These are phyloP conservation scores for Idaea straminata DNA, from an alignment of 2,888 invertebrate species.

Conservation along the genomic window DNA sequence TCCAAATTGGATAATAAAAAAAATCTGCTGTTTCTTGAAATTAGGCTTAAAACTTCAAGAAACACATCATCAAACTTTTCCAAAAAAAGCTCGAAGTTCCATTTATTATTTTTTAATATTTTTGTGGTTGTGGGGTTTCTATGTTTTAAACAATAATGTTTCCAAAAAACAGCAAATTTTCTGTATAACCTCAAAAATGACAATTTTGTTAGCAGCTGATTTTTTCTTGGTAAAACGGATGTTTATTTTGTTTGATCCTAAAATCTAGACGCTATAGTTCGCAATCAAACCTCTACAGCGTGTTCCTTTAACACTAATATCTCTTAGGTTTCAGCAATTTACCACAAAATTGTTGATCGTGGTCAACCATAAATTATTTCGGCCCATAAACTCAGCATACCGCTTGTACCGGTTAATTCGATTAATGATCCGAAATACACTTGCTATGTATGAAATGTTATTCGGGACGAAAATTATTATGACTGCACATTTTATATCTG, in stretches of 20 bases:
- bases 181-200: too few relatives aligned
- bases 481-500: not conserved
- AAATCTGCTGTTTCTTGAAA: too few relatives aligned
- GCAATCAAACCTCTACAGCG: not conserved
- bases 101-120: too few relatives aligned
- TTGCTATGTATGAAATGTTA: slow-evolving; percentile 3
- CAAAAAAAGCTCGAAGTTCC: too few relatives aligned
- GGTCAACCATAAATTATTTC: slow-evolving; percentile 43
- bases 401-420: slow-evolving; percentile 28
- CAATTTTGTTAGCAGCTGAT: too few relatives aligned
- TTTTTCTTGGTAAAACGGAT: not conserved
- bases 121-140: too few relatives aligned
- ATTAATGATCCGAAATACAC: slow-evolving; percentile 33
- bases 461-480: not conserved
- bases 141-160: too few relatives aligned
- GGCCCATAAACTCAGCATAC: slow-evolving; percentile 40
- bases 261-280: not conserved
- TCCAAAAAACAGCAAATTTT: too few relatives aligned
- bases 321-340: slow-evolving; percentile 33
- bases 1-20: too few relatives aligned
- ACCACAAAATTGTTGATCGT: slow-evolving; percentile 38
- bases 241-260: not conserved
- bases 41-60: too few relatives aligned
- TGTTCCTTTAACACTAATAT: slow-evolving; percentile 27
- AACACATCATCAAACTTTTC: too few relatives aligned